A percentile compares a stretch with the other conserved stretches of the same genome.
phyloP scores from a whole-genome alignment of 92 coral and sea anemone species.

The Bergia sp. region DNA sequence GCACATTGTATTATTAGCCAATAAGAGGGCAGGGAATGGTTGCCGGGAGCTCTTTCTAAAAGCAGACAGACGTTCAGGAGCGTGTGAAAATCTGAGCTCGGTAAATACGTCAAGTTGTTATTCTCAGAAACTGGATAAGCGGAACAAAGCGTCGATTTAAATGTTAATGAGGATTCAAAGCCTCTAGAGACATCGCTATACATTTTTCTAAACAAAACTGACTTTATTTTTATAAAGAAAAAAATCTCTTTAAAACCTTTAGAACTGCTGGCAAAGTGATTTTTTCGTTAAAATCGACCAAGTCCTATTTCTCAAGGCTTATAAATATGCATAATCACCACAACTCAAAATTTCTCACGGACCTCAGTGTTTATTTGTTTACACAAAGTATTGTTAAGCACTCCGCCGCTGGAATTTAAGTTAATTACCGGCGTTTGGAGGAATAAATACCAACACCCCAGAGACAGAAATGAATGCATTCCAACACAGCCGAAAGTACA shows the following conservation, averaged over 20 bases:
- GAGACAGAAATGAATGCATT: constrained; percentile 20
- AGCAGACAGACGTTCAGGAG: constrained; percentile 61
- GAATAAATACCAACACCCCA: constrained; percentile 20
- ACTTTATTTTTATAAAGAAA: background rate
- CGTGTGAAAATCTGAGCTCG: constrained; percentile 64
- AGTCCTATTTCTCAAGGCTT: background rate
- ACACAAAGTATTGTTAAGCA: constrained; percentile 30
- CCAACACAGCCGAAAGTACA: constrained; percentile 36
- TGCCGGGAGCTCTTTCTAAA: constrained; percentile 50
- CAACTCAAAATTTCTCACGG: constrained; percentile 35
- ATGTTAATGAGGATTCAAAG: constrained; percentile 9
- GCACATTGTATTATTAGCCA: constrained; percentile 49
- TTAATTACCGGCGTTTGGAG: constrained; percentile 22
- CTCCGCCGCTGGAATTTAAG: constrained; percentile 39
- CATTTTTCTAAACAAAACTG: constrained; percentile 10
- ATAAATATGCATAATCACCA: constrained; percentile 19
- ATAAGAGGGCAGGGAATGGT: constrained; percentile 24
- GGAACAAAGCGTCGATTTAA: constrained; percentile 47
- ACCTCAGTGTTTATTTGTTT: constrained; percentile 23
- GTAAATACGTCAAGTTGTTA: constrained; percentile 53
- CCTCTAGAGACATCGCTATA: constrained; percentile 8
- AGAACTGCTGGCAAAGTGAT: background rate
- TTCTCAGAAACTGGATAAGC: constrained; percentile 21
- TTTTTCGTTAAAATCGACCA: background rate
- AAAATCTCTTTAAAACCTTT: background rate